Evolutionary conservation across 2,888 invertebrate genomes (phyloP).

Genomic region (Tromatobia lineatoria): DNA sequence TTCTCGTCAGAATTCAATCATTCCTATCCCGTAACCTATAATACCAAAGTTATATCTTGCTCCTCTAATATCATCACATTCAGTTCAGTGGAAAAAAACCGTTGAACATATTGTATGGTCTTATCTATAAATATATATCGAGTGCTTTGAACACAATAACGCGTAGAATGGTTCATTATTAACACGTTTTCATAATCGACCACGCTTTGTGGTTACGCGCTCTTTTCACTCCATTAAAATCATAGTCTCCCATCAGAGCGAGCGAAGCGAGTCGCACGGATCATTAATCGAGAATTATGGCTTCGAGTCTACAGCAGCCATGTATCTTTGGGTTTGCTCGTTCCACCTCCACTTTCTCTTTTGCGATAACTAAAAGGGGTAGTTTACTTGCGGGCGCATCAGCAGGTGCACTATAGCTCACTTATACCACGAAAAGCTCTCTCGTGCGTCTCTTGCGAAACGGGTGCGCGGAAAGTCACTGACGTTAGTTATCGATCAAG

Average conservation of each 20-base stretch:
- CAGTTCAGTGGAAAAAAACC: background rate
- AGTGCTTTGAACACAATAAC: background rate
- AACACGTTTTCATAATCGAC: constrained; percentile 34
- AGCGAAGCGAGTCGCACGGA: constrained; percentile 22
- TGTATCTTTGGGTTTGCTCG: background rate
- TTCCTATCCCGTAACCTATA: background rate
- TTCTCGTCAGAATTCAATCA: too few species aligned
- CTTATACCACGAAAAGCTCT: background rate
- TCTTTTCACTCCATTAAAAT: constrained; percentile 55
- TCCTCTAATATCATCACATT: background rate
- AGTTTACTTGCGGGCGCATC: constrained; percentile 29
- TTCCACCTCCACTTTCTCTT: background rate
- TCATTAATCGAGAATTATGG: constrained; percentile 60
- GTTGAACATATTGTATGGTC: background rate
- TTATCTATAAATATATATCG: too few species aligned
- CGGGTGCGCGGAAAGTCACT: constrained; percentile 17
- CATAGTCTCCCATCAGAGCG: constrained; percentile 22
- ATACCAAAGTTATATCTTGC: background rate
- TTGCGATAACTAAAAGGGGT: constrained; percentile 45
- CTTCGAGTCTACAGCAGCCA: constrained; percentile 6
- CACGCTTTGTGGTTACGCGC: constrained; percentile 11
- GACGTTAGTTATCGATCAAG: constrained; percentile 51
- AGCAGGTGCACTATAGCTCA: constrained; percentile 15
- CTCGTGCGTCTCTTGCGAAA: constrained; percentile 4
- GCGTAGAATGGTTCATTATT: constrained; percentile 35